Evolutionary conservation across 2,113 vertebrate genomes (phyloP).

Genomic region (Tachysurus vachellii): DNA sequence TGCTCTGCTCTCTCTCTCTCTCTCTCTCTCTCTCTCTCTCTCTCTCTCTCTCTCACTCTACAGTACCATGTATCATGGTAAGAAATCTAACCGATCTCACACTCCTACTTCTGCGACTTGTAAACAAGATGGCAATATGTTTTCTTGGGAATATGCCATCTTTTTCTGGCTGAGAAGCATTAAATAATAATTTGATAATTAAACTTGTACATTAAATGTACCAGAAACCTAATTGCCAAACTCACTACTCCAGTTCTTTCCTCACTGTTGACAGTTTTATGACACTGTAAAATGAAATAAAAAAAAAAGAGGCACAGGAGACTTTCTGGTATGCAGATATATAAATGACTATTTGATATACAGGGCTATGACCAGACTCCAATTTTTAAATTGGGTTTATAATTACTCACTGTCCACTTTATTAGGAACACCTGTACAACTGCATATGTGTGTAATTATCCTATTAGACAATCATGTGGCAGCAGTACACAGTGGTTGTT

Average conservation of each 20-base stretch:
- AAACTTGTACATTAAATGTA: neutral
- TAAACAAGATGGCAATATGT: neutral
- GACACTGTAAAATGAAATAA: neutral
- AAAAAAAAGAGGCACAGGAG: neutral
- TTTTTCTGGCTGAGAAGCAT: neutral
- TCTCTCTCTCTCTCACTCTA: neutral
- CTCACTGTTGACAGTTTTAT: conserved; percentile 15
- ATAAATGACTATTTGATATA: neutral
- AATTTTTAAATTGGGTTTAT: neutral
- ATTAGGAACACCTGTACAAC: neutral
- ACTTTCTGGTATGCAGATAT: neutral
- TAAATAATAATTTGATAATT: neutral
- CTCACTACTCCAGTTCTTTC: neutral
- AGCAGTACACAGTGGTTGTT: neutral
- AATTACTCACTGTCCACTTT: neutral
- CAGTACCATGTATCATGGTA: neutral
- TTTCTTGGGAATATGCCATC: neutral
- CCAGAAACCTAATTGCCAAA: neutral
- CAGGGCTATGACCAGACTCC: neutral
- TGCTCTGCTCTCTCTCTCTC: neutral
- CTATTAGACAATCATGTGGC: neutral
- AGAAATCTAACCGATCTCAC: neutral
- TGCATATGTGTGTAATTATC: neutral
- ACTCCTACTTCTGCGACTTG: neutral
- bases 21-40: neutral